These are phyloP conservation scores for Leptinotarsa lineolata DNA, from an alignment of 1,140 invertebrate species.

Conservation along the genomic window DNA sequence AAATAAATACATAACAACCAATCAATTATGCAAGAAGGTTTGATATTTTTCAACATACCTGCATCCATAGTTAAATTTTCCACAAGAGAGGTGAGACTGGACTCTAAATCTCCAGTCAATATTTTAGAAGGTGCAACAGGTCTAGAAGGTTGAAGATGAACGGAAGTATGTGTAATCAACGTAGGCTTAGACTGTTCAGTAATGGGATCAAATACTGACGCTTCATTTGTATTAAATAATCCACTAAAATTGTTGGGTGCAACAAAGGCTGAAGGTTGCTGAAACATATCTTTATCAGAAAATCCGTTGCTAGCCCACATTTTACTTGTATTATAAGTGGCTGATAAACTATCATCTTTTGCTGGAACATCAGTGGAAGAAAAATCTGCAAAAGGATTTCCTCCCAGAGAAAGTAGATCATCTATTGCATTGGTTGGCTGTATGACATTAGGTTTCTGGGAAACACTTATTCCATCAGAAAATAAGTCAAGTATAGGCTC, in stretches of 20 bases:
- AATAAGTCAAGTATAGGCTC: constrained; percentile 84
- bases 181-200: constrained; percentile 56
- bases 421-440: constrained; percentile 76
- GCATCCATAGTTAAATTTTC: constrained; percentile 92
- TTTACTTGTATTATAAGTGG: constrained; percentile 1
- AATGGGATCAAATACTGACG: constrained; percentile 69
- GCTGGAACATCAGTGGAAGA: constrained; percentile 56
- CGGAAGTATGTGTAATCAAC: constrained; percentile 65
- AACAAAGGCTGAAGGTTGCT: constrained; percentile 35
- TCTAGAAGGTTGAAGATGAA: constrained; percentile 51
- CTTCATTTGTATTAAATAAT: constrained; percentile 50
- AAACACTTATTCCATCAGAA: constrained; percentile 55
- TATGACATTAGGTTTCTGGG: constrained; percentile 38
- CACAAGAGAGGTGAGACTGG: constrained; percentile 85
- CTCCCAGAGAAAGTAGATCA: constrained; percentile 81
- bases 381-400: constrained; percentile 47
- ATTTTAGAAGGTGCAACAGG: constrained; percentile 66
- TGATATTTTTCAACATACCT: constrained; percentile 51
- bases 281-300: constrained; percentile 27
- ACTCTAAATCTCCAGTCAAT: constrained; percentile 89
- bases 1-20: too few relatives aligned
- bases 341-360: constrained; percentile 34
- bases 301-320: constrained; percentile 41
- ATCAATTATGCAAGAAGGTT: too few relatives aligned
- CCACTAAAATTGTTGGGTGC: constrained; percentile 51